These are phyloP conservation scores for Beroe forskalii DNA, from an alignment of 37 sponge, comb jelly and placozoan species.

Conservation along the genomic window DNA sequence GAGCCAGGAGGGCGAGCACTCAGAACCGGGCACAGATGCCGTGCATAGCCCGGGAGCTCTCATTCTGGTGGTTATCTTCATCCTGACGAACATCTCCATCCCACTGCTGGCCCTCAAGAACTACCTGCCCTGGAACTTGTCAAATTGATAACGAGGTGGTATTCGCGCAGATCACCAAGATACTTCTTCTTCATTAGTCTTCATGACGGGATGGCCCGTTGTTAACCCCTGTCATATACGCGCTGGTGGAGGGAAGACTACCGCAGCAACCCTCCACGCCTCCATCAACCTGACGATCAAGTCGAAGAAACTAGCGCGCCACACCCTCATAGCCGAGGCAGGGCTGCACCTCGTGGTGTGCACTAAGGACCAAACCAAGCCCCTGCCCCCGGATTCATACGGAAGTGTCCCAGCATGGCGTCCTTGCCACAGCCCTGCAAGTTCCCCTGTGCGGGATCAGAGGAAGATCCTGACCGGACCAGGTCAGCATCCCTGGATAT, in stretches of 20 bases:
- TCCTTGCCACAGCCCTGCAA: background rate
- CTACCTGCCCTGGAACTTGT: background rate
- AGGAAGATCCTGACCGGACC: background rate
- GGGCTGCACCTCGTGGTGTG: background rate
- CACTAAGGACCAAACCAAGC: background rate
- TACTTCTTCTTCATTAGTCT: slow-evolving; percentile 40
- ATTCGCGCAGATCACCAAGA: slow-evolving; percentile 46
- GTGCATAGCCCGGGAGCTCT: slow-evolving; percentile 49
- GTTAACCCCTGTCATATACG: slow-evolving; percentile 63
- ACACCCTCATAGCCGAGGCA: background rate
- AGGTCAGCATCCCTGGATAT: background rate
- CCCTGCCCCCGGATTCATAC: background rate
- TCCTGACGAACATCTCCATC: slow-evolving; percentile 5
- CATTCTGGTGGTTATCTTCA: background rate
- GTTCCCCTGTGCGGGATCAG: too few species aligned
- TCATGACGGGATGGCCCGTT: too few species aligned
- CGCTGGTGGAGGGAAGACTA: slow-evolving; percentile 41
- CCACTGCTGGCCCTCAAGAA: slow-evolving; percentile 29
- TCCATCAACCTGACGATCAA: slow-evolving; percentile 37
- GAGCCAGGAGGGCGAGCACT: background rate
- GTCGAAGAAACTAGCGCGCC: background rate
- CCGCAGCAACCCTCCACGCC: background rate
- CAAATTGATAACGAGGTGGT: background rate
- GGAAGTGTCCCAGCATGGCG: background rate
- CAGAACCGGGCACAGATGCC: slow-evolving; percentile 8